Percentiles rank a stretch among this genome's conserved stretches.
Evolutionary conservation across 2,888 invertebrate genomes (phyloP).

Genomic region (Timema cristinae): DNA sequence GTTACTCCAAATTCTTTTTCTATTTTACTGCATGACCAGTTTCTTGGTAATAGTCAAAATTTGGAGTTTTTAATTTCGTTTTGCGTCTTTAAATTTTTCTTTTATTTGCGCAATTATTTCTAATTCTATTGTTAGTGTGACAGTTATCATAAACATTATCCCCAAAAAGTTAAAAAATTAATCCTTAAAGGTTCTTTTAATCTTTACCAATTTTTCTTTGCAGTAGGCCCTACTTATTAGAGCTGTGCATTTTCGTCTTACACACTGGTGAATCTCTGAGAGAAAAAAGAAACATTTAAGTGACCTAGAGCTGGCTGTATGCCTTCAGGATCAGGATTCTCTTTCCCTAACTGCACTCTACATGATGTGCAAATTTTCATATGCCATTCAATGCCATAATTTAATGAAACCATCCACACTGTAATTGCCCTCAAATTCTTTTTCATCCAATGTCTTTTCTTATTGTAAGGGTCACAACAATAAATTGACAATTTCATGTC

Average conservation of each 20-base stretch:
- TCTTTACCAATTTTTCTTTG: constrained; percentile 8
- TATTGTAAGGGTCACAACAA: neutral
- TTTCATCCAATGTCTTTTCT: neutral
- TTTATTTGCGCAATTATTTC: too few relatives aligned
- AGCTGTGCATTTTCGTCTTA: constrained; percentile 3
- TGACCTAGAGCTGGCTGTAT: neutral
- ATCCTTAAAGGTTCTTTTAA: neutral
- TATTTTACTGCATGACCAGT: too few relatives aligned
- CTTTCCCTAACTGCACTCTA: neutral
- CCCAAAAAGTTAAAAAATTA: too few relatives aligned
- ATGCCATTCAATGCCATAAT: neutral
- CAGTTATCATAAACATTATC: too few relatives aligned
- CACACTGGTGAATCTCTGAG: neutral
- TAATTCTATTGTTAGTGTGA: neutral
- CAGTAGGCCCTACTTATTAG: constrained; percentile 7
- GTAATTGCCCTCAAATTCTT: neutral
- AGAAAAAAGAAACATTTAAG: constrained; percentile 8
- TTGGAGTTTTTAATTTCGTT: too few relatives aligned
- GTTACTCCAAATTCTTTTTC: too few relatives aligned
- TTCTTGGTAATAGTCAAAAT: too few relatives aligned
- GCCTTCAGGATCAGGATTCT: neutral
- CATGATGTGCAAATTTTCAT: constrained; percentile 12
- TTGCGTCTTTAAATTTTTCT: too few relatives aligned
- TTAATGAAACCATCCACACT: neutral
- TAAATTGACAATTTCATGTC: neutral